Conservation (phyloP, 2,888 invertebrate species). For the Idaea biselata region DNA sequence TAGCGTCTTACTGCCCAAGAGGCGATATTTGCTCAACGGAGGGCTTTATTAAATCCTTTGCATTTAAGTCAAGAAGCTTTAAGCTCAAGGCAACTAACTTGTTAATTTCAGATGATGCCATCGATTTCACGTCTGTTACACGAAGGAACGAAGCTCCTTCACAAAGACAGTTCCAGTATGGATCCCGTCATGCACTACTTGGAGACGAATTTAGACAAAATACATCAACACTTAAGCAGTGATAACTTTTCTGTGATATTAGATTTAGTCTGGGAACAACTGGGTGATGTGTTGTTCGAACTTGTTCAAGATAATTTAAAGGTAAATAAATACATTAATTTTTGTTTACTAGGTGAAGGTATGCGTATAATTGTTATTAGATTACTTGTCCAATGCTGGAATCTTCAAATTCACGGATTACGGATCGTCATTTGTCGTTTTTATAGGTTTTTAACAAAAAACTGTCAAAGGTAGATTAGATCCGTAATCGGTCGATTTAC, state of each 20-base stretch:
- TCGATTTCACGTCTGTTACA: slow-evolving; percentile 87
- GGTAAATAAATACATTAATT: slow-evolving; percentile 67
- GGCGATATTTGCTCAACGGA: too few relatives aligned
- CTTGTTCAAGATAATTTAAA: slow-evolving; percentile 90
- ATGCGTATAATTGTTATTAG: too few relatives aligned
- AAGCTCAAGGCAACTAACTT: not conserved
- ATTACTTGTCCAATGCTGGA: too few relatives aligned
- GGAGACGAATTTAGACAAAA: slow-evolving; percentile 91
- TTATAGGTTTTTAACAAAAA: too few relatives aligned
- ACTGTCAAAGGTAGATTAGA: too few relatives aligned
- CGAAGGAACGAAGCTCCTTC: slow-evolving; percentile 90
- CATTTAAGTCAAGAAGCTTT: too few relatives aligned
- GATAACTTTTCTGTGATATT: slow-evolving; percentile 94
- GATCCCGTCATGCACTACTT: slow-evolving; percentile 95
- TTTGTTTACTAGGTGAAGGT: too few relatives aligned
- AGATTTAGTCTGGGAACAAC: slow-evolving; percentile 92
- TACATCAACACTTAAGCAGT: slow-evolving; percentile 92
- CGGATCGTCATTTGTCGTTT: too few relatives aligned
- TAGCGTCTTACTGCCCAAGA: too few relatives aligned
- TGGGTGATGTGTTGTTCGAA: slow-evolving; percentile 88
- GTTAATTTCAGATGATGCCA: slow-evolving; percentile 84
- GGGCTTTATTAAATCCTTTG: too few relatives aligned
- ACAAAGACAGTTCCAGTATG: slow-evolving; percentile 89
- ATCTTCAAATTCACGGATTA: too few relatives aligned
- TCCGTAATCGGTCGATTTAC: too few relatives aligned